Conservation (phyloP, 2,113 vertebrate species). For the Neodontobutis hainanensis region DNA sequence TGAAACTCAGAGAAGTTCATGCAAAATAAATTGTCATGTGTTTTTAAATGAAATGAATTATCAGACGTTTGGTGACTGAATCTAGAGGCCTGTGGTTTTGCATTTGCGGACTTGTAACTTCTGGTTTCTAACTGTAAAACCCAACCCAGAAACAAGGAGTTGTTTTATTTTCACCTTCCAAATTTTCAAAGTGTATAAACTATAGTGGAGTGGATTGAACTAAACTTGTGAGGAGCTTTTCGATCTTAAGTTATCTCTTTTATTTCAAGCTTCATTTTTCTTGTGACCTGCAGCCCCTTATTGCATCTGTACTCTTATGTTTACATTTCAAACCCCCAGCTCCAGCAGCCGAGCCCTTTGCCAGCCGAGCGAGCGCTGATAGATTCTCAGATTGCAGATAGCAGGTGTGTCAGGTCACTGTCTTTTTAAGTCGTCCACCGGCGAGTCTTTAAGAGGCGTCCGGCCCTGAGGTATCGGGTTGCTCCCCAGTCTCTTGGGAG, state of each 20-base stretch:
- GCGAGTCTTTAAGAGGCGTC: slow-evolving; percentile 68
- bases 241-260: background rate
- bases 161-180: too few relatives aligned
- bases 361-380: slow-evolving; percentile 36
- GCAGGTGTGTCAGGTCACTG: slow-evolving; percentile 72
- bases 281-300: background rate
- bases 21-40: too few relatives aligned
- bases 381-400: slow-evolving; percentile 73
- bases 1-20: too few relatives aligned
- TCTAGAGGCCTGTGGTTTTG: background rate
- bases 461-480: slow-evolving; percentile 62
- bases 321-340: slow-evolving; percentile 14
- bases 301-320: background rate
- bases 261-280: background rate
- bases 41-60: background rate
- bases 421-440: slow-evolving; percentile 70
- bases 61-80: background rate
- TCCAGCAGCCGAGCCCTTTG: slow-evolving; percentile 9
- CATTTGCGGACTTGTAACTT: background rate
- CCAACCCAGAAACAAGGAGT: too few relatives aligned
- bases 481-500: slow-evolving; percentile 60
- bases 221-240: background rate
- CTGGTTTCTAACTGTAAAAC: background rate
- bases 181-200: too few relatives aligned
- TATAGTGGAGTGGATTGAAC: too few relatives aligned